These are phyloP conservation scores for Bombus superbus DNA, from an alignment of 1,140 invertebrate genomes.

Conservation along the genomic window DNA sequence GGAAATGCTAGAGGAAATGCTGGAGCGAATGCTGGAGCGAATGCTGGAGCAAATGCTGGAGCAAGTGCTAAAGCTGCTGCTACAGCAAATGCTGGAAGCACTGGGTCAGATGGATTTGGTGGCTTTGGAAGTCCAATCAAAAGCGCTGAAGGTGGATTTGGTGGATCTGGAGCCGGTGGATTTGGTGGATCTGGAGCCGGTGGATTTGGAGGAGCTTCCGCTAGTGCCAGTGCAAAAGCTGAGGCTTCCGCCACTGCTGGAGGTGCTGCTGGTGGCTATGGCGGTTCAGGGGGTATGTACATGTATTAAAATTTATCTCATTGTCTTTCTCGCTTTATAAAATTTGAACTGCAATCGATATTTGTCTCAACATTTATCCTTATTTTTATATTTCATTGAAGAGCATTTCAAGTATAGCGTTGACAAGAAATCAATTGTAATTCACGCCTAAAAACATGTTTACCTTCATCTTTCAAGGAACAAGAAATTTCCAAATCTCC, in stretches of 20 bases:
- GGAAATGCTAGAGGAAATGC: too few relatives aligned
- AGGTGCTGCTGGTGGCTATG: not conserved
- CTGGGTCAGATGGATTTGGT: not conserved
- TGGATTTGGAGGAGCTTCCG: slow-evolving; percentile 30
- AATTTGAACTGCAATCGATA: not conserved
- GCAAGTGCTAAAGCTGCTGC: not conserved
- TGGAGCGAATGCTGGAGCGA: too few relatives aligned
- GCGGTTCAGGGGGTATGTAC: not conserved
- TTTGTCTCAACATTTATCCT: not conserved
- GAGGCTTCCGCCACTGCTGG: slow-evolving; percentile 24
- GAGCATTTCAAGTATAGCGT: not conserved
- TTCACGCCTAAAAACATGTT: not conserved
- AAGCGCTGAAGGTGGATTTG: not conserved
- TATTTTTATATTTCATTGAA: not conserved
- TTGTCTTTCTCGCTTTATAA: not conserved
- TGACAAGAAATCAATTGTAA: too few relatives aligned
- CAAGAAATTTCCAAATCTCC: not conserved
- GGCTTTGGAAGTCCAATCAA: not conserved
- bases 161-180: slow-evolving; percentile 6
- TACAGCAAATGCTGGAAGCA: not conserved
- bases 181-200: not conserved
- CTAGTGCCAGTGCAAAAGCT: slow-evolving; percentile 37
- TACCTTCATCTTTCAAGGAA: not conserved
- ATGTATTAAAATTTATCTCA: not conserved
- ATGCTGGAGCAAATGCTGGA: not conserved